Base-by-base conservation (phyloP, 1,140 invertebrate genomes). In the Nephila pilipes region DNA sequence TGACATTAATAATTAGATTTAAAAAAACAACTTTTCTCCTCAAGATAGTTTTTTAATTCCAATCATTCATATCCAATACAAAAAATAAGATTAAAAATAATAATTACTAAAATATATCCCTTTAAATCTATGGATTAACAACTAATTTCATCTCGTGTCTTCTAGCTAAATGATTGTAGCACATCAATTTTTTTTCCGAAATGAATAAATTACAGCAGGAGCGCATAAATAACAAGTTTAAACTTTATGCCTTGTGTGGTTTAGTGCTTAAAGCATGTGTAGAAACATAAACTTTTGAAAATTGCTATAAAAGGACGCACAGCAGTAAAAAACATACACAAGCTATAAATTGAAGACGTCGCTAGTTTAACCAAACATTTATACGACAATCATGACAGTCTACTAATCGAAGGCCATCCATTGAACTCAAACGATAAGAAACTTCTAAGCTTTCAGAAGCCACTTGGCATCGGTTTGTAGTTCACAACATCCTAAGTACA, bases 351-450 rank as follows among this genome's bases (percentile, higher is more conserved):
- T 75, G 25, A 18, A 18, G 6, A 75, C 69, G 32, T 32, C 14
- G 32, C 46, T n/a, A 25, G 8, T 54, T 38, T 85, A 57, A 85
- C 60, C 83, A 60, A 60, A n/a, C 83, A 85, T 85, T 85, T 85
- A 85, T 85, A 60, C 18, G 55, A 25, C 16, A 36, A n/a, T 60
- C 54, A 60, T 36, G 18, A 85, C 18, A 60, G 22, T 18, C 29
- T 32, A 29, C 57, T 85, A 85, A 85, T 85, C 83, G 83, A 38
- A 46, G 16, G 6, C n/a, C 38, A 18, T 4, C 69, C 69, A 32
- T 29, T 16, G 18, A 32, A 18, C 69, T 2, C 57, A 20, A 25
- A 54, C 46, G 83, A 85, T 85, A 85, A 85, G 83, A 29, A 85
- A 85, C 83, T 60, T 25, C 22, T 12, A 85, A 85, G 60, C 55